Conservation (phyloP, 2,888 invertebrate genomes). For the Ichneumoninae sp. region DNA sequence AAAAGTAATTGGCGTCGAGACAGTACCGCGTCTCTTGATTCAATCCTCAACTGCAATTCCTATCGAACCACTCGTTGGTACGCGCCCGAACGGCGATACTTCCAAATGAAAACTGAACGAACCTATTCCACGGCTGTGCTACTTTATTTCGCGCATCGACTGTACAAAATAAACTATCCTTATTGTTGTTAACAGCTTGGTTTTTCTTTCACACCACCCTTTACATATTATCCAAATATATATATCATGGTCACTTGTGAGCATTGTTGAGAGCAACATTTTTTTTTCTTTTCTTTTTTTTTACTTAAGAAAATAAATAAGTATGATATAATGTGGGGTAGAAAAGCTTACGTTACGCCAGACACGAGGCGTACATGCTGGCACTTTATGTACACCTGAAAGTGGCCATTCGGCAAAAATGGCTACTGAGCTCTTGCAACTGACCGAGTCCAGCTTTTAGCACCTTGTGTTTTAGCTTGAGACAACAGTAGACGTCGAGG, state of each 20-base stretch:
- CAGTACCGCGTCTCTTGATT: background rate
- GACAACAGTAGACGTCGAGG: conserved; percentile 78
- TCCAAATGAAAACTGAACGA: conserved; percentile 40
- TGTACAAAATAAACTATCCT: conserved; percentile 62
- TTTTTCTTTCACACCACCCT: background rate
- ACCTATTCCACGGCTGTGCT: conserved; percentile 59
- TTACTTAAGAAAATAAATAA: conserved; percentile 10
- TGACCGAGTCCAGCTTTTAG: conserved; percentile 77
- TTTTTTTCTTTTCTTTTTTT: background rate
- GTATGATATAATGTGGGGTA: conserved; percentile 1
- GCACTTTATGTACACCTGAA: conserved; percentile 58
- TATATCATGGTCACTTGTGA: background rate
- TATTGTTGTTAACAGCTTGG: conserved; percentile 39
- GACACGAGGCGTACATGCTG: conserved; percentile 8
- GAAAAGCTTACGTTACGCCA: background rate
- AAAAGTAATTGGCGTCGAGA: background rate
- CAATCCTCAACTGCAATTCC: conserved; percentile 17
- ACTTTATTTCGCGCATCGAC: conserved; percentile 45
- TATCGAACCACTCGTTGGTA: background rate
- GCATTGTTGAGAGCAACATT: background rate
- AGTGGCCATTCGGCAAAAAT: conserved; percentile 77
- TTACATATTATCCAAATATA: conserved; percentile 15
- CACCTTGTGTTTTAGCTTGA: conserved; percentile 73
- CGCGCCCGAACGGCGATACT: conserved; percentile 14
- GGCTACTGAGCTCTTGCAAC: conserved; percentile 77